Conservation (phyloP, 2,113 vertebrate species). For the Pelobates fuscus region DNA sequence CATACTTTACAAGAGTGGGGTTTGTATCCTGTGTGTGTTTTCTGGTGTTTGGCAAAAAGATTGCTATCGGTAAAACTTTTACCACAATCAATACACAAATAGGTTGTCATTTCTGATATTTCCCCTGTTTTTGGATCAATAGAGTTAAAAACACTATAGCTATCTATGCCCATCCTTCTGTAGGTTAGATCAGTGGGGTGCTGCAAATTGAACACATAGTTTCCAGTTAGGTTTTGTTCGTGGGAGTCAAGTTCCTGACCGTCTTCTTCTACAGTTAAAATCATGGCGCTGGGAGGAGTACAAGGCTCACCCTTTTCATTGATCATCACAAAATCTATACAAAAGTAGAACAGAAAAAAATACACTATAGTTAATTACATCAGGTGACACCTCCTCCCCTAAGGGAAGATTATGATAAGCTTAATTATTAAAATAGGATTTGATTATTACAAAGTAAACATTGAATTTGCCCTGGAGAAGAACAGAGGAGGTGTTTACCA, state of each 20-base stretch:
- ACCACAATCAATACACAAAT: constrained; percentile 58
- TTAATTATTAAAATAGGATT: too few species aligned
- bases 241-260: neutral
- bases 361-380: too few species aligned
- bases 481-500: too few species aligned
- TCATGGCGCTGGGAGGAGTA: neutral
- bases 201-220: constrained; percentile 13
- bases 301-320: constrained; percentile 11
- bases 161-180: neutral
- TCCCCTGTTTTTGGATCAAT: constrained; percentile 21
- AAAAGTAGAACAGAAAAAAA: neutral
- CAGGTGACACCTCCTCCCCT: too few species aligned
- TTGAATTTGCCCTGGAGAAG: too few species aligned
- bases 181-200: neutral
- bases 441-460: too few species aligned
- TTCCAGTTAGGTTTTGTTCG: neutral
- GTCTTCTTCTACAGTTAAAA: neutral
- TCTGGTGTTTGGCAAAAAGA: constrained; percentile 58
- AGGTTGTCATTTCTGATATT: constrained; percentile 15
- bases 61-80: constrained; percentile 61
- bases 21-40: constrained; percentile 59
- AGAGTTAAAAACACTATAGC: constrained; percentile 26
- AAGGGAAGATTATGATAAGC: too few species aligned
- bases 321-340: neutral
- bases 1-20: constrained; percentile 61